These are phyloP conservation scores for Heliconius aoede DNA, from an alignment of 2,888 invertebrate genomes.

Conservation along the genomic window DNA sequence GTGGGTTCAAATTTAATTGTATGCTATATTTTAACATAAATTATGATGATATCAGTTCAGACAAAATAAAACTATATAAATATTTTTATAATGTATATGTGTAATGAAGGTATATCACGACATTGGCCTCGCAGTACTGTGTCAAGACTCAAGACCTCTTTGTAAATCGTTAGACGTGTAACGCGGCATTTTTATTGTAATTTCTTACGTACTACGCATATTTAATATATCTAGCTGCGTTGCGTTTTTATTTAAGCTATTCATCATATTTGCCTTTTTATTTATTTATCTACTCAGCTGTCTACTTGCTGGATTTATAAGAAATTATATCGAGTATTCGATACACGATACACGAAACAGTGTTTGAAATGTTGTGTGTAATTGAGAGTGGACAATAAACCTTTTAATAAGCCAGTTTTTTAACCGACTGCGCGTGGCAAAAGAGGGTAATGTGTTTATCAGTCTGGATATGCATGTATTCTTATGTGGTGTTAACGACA, in stretches of 20 bases:
- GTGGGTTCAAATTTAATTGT: too few relatives aligned
- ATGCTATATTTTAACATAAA: too few relatives aligned
- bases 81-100: too few relatives aligned
- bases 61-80: background rate
- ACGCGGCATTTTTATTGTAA: slow-evolving; percentile 39
- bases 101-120: slow-evolving; percentile 34
- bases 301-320: background rate
- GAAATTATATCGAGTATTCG: background rate
- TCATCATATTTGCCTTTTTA: background rate
- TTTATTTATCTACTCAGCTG: background rate
- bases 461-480: too few relatives aligned
- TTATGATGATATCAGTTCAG: too few relatives aligned
- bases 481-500: too few relatives aligned
- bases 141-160: slow-evolving; percentile 41
- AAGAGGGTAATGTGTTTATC: too few relatives aligned
- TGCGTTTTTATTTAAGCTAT: background rate
- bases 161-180: slow-evolving; percentile 42
- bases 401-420: background rate
- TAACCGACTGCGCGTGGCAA: too few relatives aligned
- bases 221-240: background rate
- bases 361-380: background rate
- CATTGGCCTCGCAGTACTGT: slow-evolving; percentile 43
- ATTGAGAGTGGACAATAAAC: too few relatives aligned
- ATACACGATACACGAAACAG: background rate
- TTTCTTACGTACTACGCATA: slow-evolving; percentile 17